These are phyloP conservation scores for Hiodon tergisus DNA, from an alignment of 2,113 vertebrate species.

Conservation along the genomic window DNA sequence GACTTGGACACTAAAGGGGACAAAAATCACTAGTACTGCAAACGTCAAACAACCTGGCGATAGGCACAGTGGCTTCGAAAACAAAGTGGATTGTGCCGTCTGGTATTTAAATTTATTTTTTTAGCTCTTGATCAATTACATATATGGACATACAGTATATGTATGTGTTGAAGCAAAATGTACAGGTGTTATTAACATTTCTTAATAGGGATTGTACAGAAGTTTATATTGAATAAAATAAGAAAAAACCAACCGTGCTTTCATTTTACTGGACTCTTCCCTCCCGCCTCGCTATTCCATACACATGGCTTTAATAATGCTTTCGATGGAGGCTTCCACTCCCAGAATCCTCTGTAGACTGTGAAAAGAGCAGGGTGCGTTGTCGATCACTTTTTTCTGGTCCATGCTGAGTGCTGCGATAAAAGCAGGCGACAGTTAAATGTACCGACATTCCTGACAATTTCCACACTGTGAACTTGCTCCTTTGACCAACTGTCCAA, in stretches of 20 bases:
- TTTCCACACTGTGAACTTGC: background rate
- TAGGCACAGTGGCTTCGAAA: constrained; percentile 31
- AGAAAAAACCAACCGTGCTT: constrained; percentile 19
- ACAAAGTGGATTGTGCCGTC: constrained; percentile 65
- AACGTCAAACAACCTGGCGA: constrained; percentile 36
- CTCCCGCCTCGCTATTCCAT: background rate
- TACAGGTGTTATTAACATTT: constrained; percentile 61
- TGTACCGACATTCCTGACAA: background rate
- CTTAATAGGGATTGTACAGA: constrained; percentile 58
- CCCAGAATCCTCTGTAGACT: constrained; percentile 66
- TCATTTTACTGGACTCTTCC: background rate
- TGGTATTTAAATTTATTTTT: constrained; percentile 95
- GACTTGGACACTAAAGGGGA: constrained; percentile 21
- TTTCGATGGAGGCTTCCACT: constrained; percentile 69
- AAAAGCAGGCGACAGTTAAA: background rate
- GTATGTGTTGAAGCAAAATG: constrained; percentile 37
- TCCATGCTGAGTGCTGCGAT: constrained; percentile 61
- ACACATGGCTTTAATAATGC: constrained; percentile 55
- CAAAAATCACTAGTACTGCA: constrained; percentile 49
- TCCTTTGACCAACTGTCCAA: background rate
- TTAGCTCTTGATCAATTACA: constrained; percentile 62
- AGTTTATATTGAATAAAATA: constrained; percentile 77
- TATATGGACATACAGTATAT: constrained; percentile 58
- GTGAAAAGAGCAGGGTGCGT: constrained; percentile 56
- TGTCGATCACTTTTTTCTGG: constrained; percentile 32